Conservation (phyloP, 1,140 invertebrate genomes). For the Ips typographus region DNA sequence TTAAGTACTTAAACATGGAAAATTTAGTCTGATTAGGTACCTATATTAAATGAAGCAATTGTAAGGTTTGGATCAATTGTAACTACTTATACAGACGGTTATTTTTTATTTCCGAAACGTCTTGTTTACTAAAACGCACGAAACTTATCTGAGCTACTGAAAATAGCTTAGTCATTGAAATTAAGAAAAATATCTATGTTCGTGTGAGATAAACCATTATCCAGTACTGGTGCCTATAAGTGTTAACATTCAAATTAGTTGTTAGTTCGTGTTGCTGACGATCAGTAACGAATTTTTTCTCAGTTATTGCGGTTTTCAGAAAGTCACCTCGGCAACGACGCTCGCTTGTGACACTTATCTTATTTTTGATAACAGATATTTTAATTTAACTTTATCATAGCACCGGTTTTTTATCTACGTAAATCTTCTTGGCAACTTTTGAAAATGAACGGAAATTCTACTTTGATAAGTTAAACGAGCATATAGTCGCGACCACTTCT, state of each 20-base stretch:
- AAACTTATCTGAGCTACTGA: constrained; percentile 20
- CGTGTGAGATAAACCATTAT: constrained; percentile 15
- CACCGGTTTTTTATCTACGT: constrained; percentile 25
- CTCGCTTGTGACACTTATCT: constrained; percentile 31
- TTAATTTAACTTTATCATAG: constrained; percentile 30
- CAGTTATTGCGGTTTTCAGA: background rate
- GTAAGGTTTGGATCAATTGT: no score
- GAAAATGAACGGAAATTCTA: constrained; percentile 15
- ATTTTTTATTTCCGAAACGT: background rate
- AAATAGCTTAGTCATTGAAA: constrained; percentile 29
- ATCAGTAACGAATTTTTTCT: constrained; percentile 5
- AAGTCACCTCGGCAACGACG: constrained; percentile 20
- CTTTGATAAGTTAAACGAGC: constrained; percentile 12
- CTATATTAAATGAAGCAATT: no score
- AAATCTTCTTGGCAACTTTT: constrained; percentile 29
- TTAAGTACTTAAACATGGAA: no score
- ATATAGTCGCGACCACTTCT: background rate
- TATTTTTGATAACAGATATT: constrained; percentile 29
- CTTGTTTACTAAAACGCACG: constrained; percentile 6
- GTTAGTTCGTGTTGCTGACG: constrained; percentile 9
- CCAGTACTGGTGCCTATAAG: background rate
- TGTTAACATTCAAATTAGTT: constrained; percentile 25
- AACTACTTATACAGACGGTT: no score
- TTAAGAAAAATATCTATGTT: constrained; percentile 23
- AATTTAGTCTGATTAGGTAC: no score